These are phyloP conservation scores for Ispidina lecontei DNA, from an alignment of 2,797 vertebrate species.

Conservation along the genomic window DNA sequence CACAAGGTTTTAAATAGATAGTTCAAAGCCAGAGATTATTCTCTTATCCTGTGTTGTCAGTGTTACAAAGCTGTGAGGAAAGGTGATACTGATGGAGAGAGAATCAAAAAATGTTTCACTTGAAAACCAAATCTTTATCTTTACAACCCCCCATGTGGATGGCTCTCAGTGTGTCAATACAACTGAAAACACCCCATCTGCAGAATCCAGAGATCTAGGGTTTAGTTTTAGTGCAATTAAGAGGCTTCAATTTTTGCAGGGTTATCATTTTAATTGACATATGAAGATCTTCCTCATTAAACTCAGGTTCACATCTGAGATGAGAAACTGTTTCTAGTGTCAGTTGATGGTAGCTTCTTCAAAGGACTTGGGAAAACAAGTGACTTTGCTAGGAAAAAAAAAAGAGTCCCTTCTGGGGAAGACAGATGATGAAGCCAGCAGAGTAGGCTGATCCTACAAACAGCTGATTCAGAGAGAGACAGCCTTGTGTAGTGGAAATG, in stretches of 20 bases:
- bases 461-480: background rate
- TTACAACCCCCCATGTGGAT: background rate
- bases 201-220: background rate
- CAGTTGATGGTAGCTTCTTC: background rate
- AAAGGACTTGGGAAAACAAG: background rate
- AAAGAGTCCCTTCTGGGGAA: background rate
- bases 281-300: background rate
- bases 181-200: background rate
- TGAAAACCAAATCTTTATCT: background rate
- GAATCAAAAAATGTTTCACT: background rate
- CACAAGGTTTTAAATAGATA: constrained; percentile 49
- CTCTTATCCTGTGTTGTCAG: background rate
- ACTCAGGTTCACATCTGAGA: background rate
- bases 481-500: background rate
- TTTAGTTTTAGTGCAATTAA: background rate
- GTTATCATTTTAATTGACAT: background rate
- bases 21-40: constrained; percentile 55
- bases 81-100: background rate
- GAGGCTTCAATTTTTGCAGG: background rate
- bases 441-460: background rate
- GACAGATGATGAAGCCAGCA: background rate
- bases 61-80: background rate
- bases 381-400: background rate
- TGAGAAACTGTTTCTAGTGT: background rate
- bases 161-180: background rate